Conservation (phyloP, 2,113 vertebrate genomes). For the Phodopus roborovskii region DNA sequence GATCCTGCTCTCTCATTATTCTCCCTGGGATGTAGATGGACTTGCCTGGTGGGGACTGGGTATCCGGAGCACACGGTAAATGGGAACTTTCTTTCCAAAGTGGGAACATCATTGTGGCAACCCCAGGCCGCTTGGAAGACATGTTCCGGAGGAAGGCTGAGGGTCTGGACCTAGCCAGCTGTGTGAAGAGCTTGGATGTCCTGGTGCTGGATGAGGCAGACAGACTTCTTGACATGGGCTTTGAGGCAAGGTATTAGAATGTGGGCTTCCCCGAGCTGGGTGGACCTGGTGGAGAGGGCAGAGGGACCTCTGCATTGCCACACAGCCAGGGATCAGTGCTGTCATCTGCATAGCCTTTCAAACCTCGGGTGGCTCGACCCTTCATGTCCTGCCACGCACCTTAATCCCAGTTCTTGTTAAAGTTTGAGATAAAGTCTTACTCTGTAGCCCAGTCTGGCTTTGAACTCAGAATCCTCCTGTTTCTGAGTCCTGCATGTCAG, state of each 20-base stretch:
- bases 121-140: conserved; percentile 95
- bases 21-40: not conserved
- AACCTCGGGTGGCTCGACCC: not conserved
- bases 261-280: rapidly evolving
- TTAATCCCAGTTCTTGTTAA: not conserved
- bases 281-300: no score
- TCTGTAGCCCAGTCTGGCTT: not conserved
- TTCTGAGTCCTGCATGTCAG: not conserved
- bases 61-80: not conserved
- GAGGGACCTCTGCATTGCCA: not conserved
- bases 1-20: not conserved
- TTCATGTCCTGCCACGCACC: not conserved
- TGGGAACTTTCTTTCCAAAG: conserved; percentile 78
- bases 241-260: conserved; percentile 92
- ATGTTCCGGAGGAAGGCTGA: conserved; percentile 96
- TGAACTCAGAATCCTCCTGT: not conserved
- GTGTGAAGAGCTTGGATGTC: conserved; percentile 93
- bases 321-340: rapidly evolving
- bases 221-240: conserved; percentile 97
- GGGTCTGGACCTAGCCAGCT: conserved; percentile 91
- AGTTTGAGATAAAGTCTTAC: not conserved
- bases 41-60: not conserved
- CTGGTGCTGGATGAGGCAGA: conserved; percentile 97
- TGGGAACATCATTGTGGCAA: conserved; percentile 95
- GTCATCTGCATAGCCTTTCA: not conserved